Percentiles rank a stretch among this genome's conserved stretches.
phyloP scores from a whole-genome alignment of 2,113 vertebrate genomes.

The Petromus typicus region DNA sequence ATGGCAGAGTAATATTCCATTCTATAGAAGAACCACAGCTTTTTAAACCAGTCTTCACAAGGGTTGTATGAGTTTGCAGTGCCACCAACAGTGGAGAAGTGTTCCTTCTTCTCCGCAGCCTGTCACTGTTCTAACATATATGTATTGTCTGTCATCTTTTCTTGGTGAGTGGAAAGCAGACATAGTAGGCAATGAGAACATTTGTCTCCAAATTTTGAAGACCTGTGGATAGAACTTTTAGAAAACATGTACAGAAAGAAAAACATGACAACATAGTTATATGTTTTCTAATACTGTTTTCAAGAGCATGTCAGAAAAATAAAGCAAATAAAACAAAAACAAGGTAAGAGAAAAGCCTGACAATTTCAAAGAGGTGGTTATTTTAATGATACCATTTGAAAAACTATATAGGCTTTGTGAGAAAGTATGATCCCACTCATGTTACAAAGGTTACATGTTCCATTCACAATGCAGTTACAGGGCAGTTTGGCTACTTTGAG shows the following conservation, averaged over 20 bases:
- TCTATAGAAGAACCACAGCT: no score
- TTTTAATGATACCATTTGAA: slow-evolving; percentile 53
- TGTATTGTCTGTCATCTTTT: slow-evolving; percentile 50
- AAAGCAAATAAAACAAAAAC: no score
- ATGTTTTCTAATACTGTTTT: not conserved
- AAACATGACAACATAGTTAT: slow-evolving; percentile 74
- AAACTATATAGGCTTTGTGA: slow-evolving; percentile 66
- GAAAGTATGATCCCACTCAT: slow-evolving; percentile 64
- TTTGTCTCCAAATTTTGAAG: slow-evolving; percentile 51
- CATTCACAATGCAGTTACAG: slow-evolving; percentile 4
- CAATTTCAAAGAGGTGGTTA: slow-evolving; percentile 55
- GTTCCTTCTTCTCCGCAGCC: no score
- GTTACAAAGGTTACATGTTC: slow-evolving; percentile 46
- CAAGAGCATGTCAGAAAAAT: slow-evolving; percentile 55
- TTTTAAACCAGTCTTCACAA: no score
- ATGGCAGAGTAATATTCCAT: no score
- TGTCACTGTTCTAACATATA: slow-evolving; percentile 13
- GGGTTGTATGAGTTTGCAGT: no score
- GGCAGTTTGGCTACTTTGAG: slow-evolving; percentile 18
- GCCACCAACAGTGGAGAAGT: no score
- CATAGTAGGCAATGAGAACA: not conserved
- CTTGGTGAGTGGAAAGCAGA: slow-evolving; percentile 27
- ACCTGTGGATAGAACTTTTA: slow-evolving; percentile 42
- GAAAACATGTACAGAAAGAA: slow-evolving; percentile 43
- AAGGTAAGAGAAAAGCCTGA: slow-evolving; percentile 29